These are phyloP conservation scores for Clarias magur DNA, from an alignment of 2,113 vertebrate species.

Conservation along the genomic window DNA sequence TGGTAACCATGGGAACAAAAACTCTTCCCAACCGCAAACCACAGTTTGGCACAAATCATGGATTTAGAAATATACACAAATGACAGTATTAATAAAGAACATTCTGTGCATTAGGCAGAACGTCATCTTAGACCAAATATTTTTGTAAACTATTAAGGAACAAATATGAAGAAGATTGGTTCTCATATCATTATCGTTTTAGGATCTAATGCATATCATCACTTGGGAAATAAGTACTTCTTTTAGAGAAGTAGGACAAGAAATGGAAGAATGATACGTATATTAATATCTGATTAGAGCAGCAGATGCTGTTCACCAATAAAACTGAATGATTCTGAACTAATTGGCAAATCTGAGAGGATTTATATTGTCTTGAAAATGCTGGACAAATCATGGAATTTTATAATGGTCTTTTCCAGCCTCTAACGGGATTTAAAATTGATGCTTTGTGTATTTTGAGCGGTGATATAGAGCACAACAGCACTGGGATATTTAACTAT, in stretches of 20 bases:
- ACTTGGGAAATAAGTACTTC: neutral
- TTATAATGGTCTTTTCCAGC: too few relatives aligned
- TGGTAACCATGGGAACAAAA: conserved; percentile 51
- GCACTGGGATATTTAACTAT: too few relatives aligned
- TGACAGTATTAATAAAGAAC: conserved; percentile 21
- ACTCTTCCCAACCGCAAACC: conserved; percentile 31
- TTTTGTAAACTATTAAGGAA: neutral
- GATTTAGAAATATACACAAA: conserved; percentile 29
- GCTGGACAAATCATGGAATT: too few relatives aligned
- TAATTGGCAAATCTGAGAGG: neutral
- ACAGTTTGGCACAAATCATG: conserved; percentile 21
- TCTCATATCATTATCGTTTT: neutral
- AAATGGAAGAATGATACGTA: neutral
- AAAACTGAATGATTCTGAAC: neutral
- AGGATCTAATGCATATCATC: neutral
- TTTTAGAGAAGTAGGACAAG: neutral
- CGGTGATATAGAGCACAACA: too few relatives aligned
- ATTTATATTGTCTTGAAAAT: too few relatives aligned
- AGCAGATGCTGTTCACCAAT: neutral
- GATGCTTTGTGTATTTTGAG: too few relatives aligned
- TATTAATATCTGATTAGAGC: neutral
- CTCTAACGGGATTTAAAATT: too few relatives aligned
- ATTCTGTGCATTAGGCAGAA: neutral
- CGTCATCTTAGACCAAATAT: neutral
- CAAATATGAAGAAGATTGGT: neutral